Conservation (phyloP, 1,140 invertebrate genomes). For the Psilanteris sp. region DNA sequence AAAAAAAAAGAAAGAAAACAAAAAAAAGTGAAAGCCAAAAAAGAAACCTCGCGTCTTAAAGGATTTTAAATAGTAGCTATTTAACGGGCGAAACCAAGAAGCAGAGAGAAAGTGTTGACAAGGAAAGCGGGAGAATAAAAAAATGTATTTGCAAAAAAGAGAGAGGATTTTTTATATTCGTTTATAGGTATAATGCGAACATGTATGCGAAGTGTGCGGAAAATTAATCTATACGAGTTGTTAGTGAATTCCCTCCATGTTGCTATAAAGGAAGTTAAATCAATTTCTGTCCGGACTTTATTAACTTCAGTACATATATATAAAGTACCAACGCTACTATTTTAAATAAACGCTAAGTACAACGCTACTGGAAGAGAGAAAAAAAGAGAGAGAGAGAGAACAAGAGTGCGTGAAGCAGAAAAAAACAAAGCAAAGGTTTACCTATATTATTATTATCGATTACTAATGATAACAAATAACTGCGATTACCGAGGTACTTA, state of each 20-base stretch:
- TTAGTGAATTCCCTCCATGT: constrained; percentile 80
- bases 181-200: constrained; percentile 69
- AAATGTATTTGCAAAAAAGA: constrained; percentile 54
- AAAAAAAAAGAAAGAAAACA: too few species aligned
- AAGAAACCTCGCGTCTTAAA: constrained; percentile 12
- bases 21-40: constrained; percentile 32
- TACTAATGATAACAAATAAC: constrained; percentile 48
- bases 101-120: constrained; percentile 8
- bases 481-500: constrained; percentile 62
- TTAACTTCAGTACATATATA: constrained; percentile 73
- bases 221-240: constrained; percentile 73
- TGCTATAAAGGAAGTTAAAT: constrained; percentile 70
- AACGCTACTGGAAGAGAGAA: constrained; percentile 66
- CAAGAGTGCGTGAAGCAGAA: too few species aligned
- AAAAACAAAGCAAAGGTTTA: constrained; percentile 58
- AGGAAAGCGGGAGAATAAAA: too few species aligned
- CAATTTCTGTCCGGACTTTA: constrained; percentile 74
- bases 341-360: constrained; percentile 79
- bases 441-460: constrained; percentile 73
- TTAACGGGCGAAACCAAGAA: constrained; percentile 6
- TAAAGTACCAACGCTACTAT: constrained; percentile 73
- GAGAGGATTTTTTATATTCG: constrained; percentile 78
- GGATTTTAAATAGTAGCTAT: constrained; percentile 12
- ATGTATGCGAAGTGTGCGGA: constrained; percentile 70
- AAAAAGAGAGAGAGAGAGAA: constrained; percentile 9